These are phyloP conservation scores for Struthio camelus DNA, from an alignment of 2,113 vertebrate genomes.

Conservation along the genomic window DNA sequence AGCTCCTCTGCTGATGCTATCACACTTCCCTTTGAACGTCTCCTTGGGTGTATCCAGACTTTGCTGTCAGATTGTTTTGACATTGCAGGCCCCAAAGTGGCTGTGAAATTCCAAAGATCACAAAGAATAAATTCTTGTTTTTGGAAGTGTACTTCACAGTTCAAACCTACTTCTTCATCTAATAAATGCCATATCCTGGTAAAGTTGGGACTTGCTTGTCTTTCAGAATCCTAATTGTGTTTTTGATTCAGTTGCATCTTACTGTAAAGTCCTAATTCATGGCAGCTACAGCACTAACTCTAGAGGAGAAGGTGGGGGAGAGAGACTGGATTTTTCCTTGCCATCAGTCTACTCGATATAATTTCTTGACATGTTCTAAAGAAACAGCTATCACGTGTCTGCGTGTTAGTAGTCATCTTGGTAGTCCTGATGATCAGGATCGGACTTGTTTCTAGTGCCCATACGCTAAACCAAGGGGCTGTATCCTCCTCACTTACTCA, in stretches of 20 bases:
- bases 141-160: slow-evolving; percentile 19
- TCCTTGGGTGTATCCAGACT: slow-evolving; percentile 35
- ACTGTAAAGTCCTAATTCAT: not conserved
- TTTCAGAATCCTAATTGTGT: not conserved
- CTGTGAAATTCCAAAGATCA: slow-evolving; percentile 39
- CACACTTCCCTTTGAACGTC: not conserved
- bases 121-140: not conserved
- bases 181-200: not conserved
- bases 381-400: not conserved
- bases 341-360: not conserved
- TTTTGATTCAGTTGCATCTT: slow-evolving; percentile 10
- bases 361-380: not conserved
- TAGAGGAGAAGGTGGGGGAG: not conserved
- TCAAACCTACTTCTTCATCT: slow-evolving; percentile 24
- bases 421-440: not conserved
- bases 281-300: not conserved
- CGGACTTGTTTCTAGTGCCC: not conserved
- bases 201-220: not conserved
- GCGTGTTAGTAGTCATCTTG: rapidly evolving
- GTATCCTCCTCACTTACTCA: not conserved
- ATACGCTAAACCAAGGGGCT: not conserved
- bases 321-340: not conserved
- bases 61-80: not conserved
- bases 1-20: slow-evolving; percentile 47
- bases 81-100: not conserved